phyloP scores from a whole-genome alignment of 1,140 invertebrate species.

The Atta cephalotes region DNA sequence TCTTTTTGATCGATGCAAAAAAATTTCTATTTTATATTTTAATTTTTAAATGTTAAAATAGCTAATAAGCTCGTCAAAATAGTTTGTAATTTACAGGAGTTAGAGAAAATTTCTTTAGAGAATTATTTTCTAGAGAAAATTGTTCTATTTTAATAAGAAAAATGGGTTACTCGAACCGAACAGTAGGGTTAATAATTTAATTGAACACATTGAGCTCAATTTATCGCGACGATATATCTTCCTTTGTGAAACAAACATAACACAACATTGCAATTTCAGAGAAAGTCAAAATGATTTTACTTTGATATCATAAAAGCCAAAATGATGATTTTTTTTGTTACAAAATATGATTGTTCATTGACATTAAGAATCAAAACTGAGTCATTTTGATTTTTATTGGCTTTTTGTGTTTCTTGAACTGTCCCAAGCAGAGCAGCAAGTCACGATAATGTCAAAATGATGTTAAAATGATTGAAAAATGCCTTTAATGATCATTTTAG shows the following conservation, averaged over 20 bases:
- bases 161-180: not conserved
- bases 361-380: too few relatives aligned
- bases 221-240: not conserved
- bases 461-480: too few relatives aligned
- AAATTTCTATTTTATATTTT: not conserved
- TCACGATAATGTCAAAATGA: too few relatives aligned
- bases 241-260: not conserved
- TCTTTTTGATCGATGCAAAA: not conserved
- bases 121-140: not conserved
- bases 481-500: too few relatives aligned
- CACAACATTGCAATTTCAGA: too few relatives aligned
- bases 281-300: too few relatives aligned
- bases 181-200: slow-evolving; percentile 1
- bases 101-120: not conserved
- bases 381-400: too few relatives aligned
- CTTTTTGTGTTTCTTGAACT: too few relatives aligned
- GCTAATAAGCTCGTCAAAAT: not conserved
- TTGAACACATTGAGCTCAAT: not conserved
- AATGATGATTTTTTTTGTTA: too few relatives aligned
- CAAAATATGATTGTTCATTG: too few relatives aligned
- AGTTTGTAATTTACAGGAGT: not conserved
- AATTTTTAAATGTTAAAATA: not conserved
- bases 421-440: too few relatives aligned
- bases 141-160: not conserved
- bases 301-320: too few relatives aligned